Conservation (phyloP, 2,113 vertebrate species). For the Tenebrosternarchus preto region DNA sequence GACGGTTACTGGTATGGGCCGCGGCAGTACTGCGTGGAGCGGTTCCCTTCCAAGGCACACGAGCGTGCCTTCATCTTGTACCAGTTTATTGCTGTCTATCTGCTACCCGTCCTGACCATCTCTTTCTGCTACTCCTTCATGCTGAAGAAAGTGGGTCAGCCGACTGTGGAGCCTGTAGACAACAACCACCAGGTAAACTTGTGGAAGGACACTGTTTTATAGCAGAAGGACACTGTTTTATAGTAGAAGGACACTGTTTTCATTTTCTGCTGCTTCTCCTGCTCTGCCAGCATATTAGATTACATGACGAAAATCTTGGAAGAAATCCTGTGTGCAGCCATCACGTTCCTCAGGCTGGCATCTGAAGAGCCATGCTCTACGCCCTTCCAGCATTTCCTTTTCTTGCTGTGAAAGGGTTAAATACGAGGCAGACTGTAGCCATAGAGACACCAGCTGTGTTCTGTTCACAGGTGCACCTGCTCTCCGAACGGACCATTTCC, state of each 20-base stretch:
- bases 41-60: constrained; percentile 78
- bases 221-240: neutral
- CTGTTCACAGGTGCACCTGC: constrained; percentile 74
- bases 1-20: constrained; percentile 82
- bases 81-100: constrained; percentile 80
- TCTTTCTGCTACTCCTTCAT: constrained; percentile 81
- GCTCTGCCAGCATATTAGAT: neutral
- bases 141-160: constrained; percentile 79
- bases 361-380: too few species aligned
- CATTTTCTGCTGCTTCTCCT: too few species aligned
- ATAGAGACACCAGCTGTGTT: neutral
- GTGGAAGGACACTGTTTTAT: neutral
- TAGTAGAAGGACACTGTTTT: neutral
- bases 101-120: constrained; percentile 78
- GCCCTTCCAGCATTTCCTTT: too few species aligned
- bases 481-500: constrained; percentile 81
- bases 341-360: neutral
- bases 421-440: neutral
- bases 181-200: constrained; percentile 85
- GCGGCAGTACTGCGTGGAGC: constrained; percentile 78
- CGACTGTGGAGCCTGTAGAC: constrained; percentile 78
- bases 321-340: neutral
- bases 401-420: neutral
- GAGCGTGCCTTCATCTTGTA: constrained; percentile 81
- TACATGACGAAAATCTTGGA: neutral